Conservation (phyloP, 2,113 vertebrate genomes). For the Donacobius atricapilla region DNA sequence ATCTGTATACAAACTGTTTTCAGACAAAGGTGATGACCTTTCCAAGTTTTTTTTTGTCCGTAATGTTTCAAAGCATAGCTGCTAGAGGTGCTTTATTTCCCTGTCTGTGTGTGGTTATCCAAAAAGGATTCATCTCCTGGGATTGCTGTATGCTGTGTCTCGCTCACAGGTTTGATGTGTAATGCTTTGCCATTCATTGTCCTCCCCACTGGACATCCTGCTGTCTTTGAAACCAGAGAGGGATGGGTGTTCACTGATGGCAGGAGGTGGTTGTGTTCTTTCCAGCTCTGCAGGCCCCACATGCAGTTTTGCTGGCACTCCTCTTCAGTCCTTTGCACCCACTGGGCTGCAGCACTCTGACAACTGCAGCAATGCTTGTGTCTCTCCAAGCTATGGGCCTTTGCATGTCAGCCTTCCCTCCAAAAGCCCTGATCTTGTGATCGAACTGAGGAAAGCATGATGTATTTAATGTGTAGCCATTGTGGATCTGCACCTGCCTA, state of each 20-base stretch:
- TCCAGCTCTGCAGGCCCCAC: background rate
- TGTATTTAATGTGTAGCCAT: background rate
- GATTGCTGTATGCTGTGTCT: background rate
- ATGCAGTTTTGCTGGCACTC: background rate
- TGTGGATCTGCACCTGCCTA: background rate
- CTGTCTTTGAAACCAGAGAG: background rate
- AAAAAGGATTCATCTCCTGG: background rate
- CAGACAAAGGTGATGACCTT: background rate
- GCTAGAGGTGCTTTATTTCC: background rate
- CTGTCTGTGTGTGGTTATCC: background rate
- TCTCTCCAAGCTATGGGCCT: background rate
- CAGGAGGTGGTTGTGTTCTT: background rate
- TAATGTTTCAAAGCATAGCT: background rate
- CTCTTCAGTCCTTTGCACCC: rapidly evolving
- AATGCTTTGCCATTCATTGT: background rate
- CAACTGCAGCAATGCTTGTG: rapidly evolving
- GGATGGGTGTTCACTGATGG: background rate
- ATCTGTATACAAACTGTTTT: background rate
- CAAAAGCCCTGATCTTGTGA: background rate
- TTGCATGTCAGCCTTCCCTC: background rate
- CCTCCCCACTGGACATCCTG: background rate
- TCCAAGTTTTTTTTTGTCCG: background rate
- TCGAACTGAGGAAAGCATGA: background rate
- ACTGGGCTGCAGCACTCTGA: background rate
- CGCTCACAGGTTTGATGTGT: rapidly evolving